Conservation (phyloP, 2,797 vertebrate genomes). For the Triplophysa yarkandensis region DNA sequence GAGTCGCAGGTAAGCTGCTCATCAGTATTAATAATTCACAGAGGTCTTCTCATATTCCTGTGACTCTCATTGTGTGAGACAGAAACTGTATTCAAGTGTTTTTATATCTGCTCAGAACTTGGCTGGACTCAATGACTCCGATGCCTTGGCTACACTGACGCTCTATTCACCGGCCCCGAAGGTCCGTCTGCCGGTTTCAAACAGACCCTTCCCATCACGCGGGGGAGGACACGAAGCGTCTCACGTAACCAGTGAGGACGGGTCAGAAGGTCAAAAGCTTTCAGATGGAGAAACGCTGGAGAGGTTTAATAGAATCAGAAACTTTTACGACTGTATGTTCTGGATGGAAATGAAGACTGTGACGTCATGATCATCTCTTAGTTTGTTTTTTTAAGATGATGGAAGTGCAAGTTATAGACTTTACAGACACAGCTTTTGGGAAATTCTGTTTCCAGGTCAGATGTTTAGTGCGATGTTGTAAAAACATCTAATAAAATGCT, state of each 20-base stretch:
- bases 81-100: slow-evolving; percentile 54
- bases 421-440: too few relatives aligned
- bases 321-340: too few relatives aligned
- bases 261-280: slow-evolving; percentile 17
- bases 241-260: not conserved
- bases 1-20: slow-evolving; percentile 71
- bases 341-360: too few relatives aligned
- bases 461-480: too few relatives aligned
- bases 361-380: too few relatives aligned
- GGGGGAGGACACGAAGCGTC: slow-evolving; percentile 18
- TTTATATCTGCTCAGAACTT: slow-evolving; percentile 55
- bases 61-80: slow-evolving; percentile 51
- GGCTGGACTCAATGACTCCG: slow-evolving; percentile 33
- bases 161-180: slow-evolving; percentile 43
- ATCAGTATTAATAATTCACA: slow-evolving; percentile 82
- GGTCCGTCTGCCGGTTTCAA: slow-evolving; percentile 26
- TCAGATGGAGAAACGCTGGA: not conserved
- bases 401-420: too few relatives aligned
- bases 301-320: too few relatives aligned
- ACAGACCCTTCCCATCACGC: slow-evolving; percentile 11
- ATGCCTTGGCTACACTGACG: slow-evolving; percentile 18
- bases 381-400: too few relatives aligned
- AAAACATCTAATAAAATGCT: too few relatives aligned
- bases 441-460: too few relatives aligned
- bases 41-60: slow-evolving; percentile 69